A percentile compares a stretch with the other conserved stretches of the same genome.
Evolutionary conservation across 2,113 vertebrate species (phyloP).

Genomic region (Dasyornis broadbenti): DNA sequence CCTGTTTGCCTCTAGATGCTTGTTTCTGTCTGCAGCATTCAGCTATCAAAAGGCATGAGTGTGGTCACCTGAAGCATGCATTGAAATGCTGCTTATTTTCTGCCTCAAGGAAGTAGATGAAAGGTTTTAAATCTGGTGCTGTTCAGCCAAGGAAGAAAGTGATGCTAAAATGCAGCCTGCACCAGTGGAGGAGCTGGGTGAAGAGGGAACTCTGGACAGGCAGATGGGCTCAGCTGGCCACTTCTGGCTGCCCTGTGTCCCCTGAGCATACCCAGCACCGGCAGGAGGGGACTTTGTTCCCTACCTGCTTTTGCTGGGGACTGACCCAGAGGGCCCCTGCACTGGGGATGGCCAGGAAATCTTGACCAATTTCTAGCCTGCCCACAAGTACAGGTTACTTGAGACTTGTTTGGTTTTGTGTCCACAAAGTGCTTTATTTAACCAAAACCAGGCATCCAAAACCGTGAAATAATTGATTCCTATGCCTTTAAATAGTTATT

Average conservation of each 20-base stretch:
- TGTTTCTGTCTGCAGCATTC: not conserved
- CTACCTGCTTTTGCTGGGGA: not conserved
- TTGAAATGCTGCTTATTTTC: not conserved
- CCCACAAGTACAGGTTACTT: not conserved
- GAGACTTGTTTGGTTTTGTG: not conserved
- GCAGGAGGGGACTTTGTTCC: not conserved
- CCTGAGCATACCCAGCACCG: not conserved
- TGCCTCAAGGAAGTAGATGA: not conserved
- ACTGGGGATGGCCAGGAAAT: not conserved
- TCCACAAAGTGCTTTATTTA: not conserved
- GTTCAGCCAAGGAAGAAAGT: not conserved
- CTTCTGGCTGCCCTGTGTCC: not conserved
- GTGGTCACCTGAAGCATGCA: not conserved
- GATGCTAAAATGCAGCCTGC: not conserved
- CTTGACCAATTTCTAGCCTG: not conserved
- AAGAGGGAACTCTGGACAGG: not conserved
- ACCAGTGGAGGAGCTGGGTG: accelerated
- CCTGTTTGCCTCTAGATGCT: not conserved
- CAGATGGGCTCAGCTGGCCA: not conserved
- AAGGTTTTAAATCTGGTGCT: not conserved
- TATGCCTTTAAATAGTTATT: not conserved
- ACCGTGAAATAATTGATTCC: not conserved
- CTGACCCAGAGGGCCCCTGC: not conserved
- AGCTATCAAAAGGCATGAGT: not conserved
- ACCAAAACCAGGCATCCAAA: not conserved